These are phyloP conservation scores for Sycobia sp. DNA, from an alignment of 1,140 invertebrate genomes.

Conservation along the genomic window DNA sequence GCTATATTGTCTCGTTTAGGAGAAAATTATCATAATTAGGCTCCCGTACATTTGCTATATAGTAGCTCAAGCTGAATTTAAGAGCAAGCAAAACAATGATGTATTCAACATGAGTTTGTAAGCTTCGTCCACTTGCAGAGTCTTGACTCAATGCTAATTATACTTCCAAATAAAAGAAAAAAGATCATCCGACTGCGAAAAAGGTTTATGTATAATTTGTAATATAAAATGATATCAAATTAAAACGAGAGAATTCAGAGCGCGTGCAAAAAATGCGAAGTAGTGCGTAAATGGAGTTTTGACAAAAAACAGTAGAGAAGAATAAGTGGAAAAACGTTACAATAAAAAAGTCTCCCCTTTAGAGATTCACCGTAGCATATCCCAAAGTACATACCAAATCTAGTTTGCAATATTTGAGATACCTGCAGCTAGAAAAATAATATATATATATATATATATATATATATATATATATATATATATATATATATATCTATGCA, in stretches of 20 bases:
- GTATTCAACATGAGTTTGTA: neutral
- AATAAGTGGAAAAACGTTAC: constrained; percentile 33
- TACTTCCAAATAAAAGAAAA: constrained; percentile 26
- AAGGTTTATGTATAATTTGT: too few relatives aligned
- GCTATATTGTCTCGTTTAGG: too few relatives aligned
- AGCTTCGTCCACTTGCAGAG: constrained; percentile 21
- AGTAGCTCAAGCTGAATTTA: neutral
- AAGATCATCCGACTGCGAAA: neutral
- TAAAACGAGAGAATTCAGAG: constrained; percentile 2
- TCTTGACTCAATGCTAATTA: constrained; percentile 27
- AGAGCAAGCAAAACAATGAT: neutral
- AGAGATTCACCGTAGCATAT: constrained; percentile 50
- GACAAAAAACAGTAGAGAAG: constrained; percentile 36
- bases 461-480: too few relatives aligned
- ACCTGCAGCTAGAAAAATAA: constrained; percentile 34
- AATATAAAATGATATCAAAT: constrained; percentile 25
- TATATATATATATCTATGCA: constrained; percentile 28
- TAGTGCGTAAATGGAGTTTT: neutral
- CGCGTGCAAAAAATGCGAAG: neutral
- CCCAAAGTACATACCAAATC: constrained; percentile 49
- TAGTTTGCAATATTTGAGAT: constrained; percentile 44
- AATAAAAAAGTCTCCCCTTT: constrained; percentile 43
- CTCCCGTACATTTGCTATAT: too few relatives aligned
- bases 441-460: constrained; percentile 18
- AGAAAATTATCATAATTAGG: too few relatives aligned